Conservation (phyloP, 2,113 vertebrate genomes). For the Zosterops japonicus region DNA sequence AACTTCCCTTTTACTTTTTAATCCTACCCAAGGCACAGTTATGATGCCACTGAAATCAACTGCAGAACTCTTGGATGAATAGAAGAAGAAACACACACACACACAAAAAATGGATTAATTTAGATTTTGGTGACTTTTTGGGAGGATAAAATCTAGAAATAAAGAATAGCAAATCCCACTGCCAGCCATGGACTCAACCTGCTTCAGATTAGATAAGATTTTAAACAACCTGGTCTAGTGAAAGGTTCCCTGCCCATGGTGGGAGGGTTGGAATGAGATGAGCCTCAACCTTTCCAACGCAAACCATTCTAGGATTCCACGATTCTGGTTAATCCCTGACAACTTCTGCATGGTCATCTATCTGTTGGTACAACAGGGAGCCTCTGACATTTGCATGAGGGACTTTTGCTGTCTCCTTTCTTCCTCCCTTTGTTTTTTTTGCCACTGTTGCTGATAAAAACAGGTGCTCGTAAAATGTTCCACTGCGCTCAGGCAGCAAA, state of each 20-base stretch:
- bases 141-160: background rate
- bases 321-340: background rate
- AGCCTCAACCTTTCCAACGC: background rate
- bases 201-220: background rate
- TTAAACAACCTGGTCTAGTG: background rate
- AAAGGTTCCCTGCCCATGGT: background rate
- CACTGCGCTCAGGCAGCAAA: background rate
- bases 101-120: background rate
- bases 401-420: background rate
- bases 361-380: background rate
- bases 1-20: background rate
- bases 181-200: background rate
- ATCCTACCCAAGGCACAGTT: background rate
- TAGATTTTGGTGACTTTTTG: background rate
- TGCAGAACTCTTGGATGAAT: background rate
- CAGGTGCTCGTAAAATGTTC: background rate
- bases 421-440: background rate
- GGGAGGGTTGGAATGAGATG: background rate
- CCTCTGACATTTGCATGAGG: background rate
- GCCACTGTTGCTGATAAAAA: background rate
- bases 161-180: background rate
- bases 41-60: background rate
- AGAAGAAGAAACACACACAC: background rate
- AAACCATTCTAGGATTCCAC: background rate
- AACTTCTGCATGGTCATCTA: fast-evolving